Percentiles rank a stretch among this genome's conserved stretches.
phyloP scores from a whole-genome alignment of 2,113 vertebrate genomes.

The Atherinomorus stipes region DNA sequence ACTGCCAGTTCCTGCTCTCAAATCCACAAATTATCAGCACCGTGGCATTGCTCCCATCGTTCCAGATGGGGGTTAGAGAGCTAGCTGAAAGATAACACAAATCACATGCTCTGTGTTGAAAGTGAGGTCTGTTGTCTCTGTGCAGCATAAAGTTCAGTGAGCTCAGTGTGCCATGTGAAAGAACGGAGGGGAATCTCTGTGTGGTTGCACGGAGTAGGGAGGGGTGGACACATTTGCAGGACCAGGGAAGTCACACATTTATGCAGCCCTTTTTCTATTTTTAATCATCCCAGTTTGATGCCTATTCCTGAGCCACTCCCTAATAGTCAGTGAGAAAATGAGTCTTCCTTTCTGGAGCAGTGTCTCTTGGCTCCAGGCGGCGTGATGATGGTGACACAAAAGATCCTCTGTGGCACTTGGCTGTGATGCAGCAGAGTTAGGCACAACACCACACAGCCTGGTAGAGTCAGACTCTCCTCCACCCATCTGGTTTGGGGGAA shows the following conservation, averaged over 20 bases:
- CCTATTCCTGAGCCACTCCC: constrained; percentile 77
- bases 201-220: background rate
- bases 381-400: constrained; percentile 75
- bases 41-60: constrained; percentile 16
- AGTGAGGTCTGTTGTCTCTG: constrained; percentile 1
- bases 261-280: constrained; percentile 69
- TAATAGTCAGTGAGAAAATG: constrained; percentile 73
- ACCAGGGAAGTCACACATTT: constrained; percentile 57
- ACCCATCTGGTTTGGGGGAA: constrained; percentile 53
- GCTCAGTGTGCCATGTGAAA: constrained; percentile 29
- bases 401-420: constrained; percentile 74
- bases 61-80: constrained; percentile 10
- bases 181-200: background rate
- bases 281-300: constrained; percentile 77
- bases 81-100: constrained; percentile 14
- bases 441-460: constrained; percentile 40
- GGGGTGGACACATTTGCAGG: constrained; percentile 5
- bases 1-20: constrained; percentile 25
- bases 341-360: constrained; percentile 74
- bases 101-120: constrained; percentile 37
- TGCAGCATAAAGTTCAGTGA: constrained; percentile 28
- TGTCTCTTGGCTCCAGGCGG: constrained; percentile 72
- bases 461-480: constrained; percentile 52
- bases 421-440: constrained; percentile 64
- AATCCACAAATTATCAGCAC: constrained; percentile 15